phyloP scores from a whole-genome alignment of 2,797 vertebrate species.

The Muscicapa comitata region DNA sequence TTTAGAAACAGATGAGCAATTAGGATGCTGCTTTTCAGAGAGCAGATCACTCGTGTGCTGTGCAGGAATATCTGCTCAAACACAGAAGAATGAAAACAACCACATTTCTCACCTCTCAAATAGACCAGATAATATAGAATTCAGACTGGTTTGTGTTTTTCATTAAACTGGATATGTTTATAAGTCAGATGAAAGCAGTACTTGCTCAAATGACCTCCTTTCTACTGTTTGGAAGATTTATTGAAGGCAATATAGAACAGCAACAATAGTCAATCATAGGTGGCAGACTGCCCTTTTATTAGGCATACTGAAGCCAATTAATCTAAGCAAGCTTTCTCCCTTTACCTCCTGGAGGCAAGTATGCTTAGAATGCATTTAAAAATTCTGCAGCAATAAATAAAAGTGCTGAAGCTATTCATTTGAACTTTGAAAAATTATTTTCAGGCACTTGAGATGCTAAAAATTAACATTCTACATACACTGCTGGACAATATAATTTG shows the following conservation, averaged over 20 bases:
- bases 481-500: not conserved
- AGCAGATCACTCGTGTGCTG: not conserved
- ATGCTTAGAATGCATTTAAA: not conserved
- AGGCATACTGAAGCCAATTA: conserved; percentile 35
- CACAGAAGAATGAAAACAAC: not conserved
- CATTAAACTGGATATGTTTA: conserved; percentile 36
- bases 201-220: not conserved
- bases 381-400: conserved; percentile 13
- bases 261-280: conserved; percentile 19
- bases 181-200: conserved; percentile 9
- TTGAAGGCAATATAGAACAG: conserved; percentile 2
- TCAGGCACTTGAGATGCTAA: not conserved
- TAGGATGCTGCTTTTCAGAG: not conserved
- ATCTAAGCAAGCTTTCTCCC: not conserved
- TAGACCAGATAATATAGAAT: not conserved
- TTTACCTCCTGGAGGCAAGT: conserved; percentile 22
- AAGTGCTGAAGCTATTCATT: not conserved
- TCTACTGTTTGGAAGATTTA: conserved; percentile 33
- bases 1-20: not conserved
- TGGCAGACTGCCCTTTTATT: conserved; percentile 44
- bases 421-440: conserved; percentile 32
- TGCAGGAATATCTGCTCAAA: not conserved
- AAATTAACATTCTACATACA: not conserved
- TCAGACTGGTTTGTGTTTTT: conserved; percentile 30
- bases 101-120: conserved; percentile 15